Conservation (phyloP, 2,888 invertebrate genomes). For the Villa cingulata region DNA sequence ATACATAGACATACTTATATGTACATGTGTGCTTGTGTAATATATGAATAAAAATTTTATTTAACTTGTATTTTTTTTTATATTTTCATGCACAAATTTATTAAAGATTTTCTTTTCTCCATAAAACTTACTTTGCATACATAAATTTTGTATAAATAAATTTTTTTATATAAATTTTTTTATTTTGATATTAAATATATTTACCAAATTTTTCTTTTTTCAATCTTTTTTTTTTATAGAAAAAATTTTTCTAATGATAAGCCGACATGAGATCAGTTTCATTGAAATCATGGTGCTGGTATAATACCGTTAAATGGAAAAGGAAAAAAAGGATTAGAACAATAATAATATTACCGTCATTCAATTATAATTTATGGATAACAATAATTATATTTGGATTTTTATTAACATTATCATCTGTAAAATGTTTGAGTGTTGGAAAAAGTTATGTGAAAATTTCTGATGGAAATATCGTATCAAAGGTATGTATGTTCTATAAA, state of each 20-base stretch:
- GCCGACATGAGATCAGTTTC: constrained; percentile 34
- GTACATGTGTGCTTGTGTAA: too few species aligned
- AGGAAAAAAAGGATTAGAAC: constrained; percentile 1
- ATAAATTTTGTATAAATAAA: too few species aligned
- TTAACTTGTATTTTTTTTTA: too few species aligned
- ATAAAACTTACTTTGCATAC: too few species aligned
- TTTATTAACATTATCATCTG: background rate
- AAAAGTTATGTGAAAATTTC: constrained; percentile 27
- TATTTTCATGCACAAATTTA: too few species aligned
- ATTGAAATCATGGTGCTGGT: constrained; percentile 25
- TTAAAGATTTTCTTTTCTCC: too few species aligned
- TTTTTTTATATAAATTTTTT: background rate
- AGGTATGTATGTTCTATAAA: constrained; percentile 21
- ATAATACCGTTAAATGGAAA: constrained; percentile 11
- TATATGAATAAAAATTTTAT: too few species aligned
- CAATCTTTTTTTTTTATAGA: background rate
- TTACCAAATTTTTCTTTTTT: background rate
- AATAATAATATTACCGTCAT: too few species aligned
- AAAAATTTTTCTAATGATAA: constrained; percentile 23
- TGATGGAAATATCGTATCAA: constrained; percentile 29
- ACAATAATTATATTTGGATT: background rate
- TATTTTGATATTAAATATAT: background rate
- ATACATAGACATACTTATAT: too few species aligned
- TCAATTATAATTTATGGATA: background rate
- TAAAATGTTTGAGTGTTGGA: constrained; percentile 6